Base-by-base conservation (phyloP, 1,140 invertebrate species). In the Trichogramma pretiosum region DNA sequence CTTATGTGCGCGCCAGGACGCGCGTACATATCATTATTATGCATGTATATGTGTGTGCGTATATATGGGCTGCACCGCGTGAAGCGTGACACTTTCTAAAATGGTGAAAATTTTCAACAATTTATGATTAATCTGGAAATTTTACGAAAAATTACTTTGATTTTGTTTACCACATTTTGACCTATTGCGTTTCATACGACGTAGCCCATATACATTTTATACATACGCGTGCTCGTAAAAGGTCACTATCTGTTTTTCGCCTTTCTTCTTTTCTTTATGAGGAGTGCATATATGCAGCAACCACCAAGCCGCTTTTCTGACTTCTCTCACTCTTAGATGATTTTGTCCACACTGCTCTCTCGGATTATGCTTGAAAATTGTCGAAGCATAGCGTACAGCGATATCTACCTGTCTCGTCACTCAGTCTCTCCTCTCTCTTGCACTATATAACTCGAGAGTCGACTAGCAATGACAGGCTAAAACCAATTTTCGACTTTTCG, bases 321-420 rank as follows among this genome's bases (percentile, higher is more conserved):
- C n/a, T n/a, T n/a, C n/a, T n/a, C n/a, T n/a, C n/a, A n/a, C n/a
- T n/a, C n/a, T n/a, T n/a, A n/a, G n/a, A n/a, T n/a, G n/a, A n/a
- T n/a, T n/a, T n/a, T n/a, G n/a, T n/a, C n/a, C n/a, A n/a, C n/a
- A 19, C 41, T 23, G 43, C 43, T 43, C 43, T 43, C 39, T 30
- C n/a, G 26, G 40, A 49, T 49, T 49, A 49, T 41, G 22, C 32
- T 41, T 14, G 46, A 40, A 47, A 47, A 39, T 47, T 47, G 44
- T 14, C 45, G 24, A 17, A 5, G 8, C 10, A 39, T 47, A 28
- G 7, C 26, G 7, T 1, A 9, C 13, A 28, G 26, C 26, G 26
- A 28, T 28, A 28, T 28, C n/a, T n/a, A n/a, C 14, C 40, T 45
- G 43, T 36, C 23, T 36, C 9, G n/a, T 38, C 33, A 18, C 16